A percentile compares a stretch with the other conserved stretches of the same genome.
These are phyloP conservation scores for Philopedon plagiatum DNA, from an alignment of 2,888 invertebrate genomes.

Conservation along the genomic window DNA sequence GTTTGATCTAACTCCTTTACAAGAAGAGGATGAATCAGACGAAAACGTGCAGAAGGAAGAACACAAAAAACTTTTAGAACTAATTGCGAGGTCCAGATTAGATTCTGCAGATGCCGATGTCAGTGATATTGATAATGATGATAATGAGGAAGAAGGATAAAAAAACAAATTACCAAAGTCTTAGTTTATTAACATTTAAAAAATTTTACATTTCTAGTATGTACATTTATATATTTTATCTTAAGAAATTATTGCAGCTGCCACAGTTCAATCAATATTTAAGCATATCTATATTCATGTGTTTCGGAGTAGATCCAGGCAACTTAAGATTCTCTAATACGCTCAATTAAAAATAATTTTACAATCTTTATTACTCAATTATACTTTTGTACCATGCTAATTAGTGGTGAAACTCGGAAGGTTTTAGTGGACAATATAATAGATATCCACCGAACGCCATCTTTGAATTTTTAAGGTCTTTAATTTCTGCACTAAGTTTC, in stretches of 20 bases:
- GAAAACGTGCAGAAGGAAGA: background rate
- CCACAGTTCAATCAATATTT: conserved; percentile 30
- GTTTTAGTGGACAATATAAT: no score
- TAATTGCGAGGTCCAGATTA: background rate
- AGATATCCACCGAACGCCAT: no score
- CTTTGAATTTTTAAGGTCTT: no score
- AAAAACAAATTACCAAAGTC: conserved; percentile 17
- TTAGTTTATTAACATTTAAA: conserved; percentile 45
- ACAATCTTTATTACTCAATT: no score
- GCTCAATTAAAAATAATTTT: no score
- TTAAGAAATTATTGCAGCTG: conserved; percentile 36
- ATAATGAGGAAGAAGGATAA: background rate
- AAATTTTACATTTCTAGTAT: conserved; percentile 40
- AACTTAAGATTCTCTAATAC: no score
- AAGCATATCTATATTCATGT: background rate
- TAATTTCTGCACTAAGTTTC: no score
- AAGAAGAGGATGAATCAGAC: background rate
- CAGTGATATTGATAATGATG: background rate
- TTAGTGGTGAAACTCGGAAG: no score
- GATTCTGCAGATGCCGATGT: conserved; percentile 1
- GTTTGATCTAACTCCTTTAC: background rate
- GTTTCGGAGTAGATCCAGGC: no score
- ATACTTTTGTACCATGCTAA: no score
- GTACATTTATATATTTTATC: no score
- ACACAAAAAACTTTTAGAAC: background rate